A percentile compares a stretch with the other conserved stretches of the same genome.
Evolutionary conservation across 1,140 invertebrate species (phyloP).

Genomic region (Drosophila baimaii): DNA sequence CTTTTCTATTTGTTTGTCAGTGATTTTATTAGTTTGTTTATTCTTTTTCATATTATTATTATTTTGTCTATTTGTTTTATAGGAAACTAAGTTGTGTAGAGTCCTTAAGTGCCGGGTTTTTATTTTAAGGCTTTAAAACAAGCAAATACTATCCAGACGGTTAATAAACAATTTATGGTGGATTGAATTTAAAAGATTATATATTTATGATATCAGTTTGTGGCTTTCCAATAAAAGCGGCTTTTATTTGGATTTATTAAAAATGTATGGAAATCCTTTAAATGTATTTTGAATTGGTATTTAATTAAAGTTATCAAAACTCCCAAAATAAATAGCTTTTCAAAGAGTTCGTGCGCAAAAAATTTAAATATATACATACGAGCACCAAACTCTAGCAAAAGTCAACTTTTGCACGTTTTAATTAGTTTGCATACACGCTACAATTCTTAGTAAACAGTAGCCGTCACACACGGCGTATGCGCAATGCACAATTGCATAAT

Average conservation of each 20-base stretch:
- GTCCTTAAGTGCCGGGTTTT: neutral
- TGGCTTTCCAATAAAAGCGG: neutral
- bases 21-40: slow-evolving; percentile 40
- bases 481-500: slow-evolving; percentile 71
- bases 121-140: neutral
- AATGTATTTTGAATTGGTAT: neutral
- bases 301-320: slow-evolving; percentile 10
- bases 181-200: neutral
- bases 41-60: slow-evolving; percentile 13
- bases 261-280: neutral
- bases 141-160: too few species aligned
- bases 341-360: neutral
- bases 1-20: slow-evolving; percentile 55
- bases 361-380: slow-evolving; percentile 1
- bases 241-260: neutral
- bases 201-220: neutral
- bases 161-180: neutral
- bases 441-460: slow-evolving; percentile 28
- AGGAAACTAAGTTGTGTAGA: neutral
- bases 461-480: slow-evolving; percentile 28
- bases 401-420: slow-evolving; percentile 61
- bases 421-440: slow-evolving; percentile 60
- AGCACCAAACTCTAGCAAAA: slow-evolving; percentile 8
- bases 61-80: slow-evolving; percentile 14
- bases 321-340: slow-evolving; percentile 55